Evolutionary conservation across 2,888 invertebrate genomes (phyloP), one percentile per base, ranked within the genome.

Genomic region (Oxystoma pomonae): DNA sequence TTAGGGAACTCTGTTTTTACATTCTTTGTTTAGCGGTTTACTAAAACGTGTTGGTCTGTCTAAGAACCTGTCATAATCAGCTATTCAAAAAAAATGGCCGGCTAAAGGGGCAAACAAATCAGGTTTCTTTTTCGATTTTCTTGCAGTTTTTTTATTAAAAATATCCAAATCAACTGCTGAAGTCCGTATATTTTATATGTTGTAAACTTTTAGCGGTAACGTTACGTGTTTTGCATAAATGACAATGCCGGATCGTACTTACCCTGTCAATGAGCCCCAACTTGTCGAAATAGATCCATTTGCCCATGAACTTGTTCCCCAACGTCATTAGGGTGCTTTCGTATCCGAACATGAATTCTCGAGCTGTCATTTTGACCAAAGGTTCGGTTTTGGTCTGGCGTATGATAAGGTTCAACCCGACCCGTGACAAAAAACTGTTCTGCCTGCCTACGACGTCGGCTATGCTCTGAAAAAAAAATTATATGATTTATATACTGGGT

Each of bases 291-390:
- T 86, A 88, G 61, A 94, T 92, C 90, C 94, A 94, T 12, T 87
- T 86, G 0, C 93, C 91, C 81, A 94, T 80, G 71, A 94, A 85
- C 17, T 88, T 89, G 77, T 94, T 92, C 0, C 94, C 94, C 60
- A 95, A 77, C 1, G 90, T 90, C 79, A 95, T 89, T 63, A 95
- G 81, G 1, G 90, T 83, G n/a, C 92, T 91, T 69, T 89, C 81
- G 80, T 91, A 93, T 0, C 94, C 94, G 81, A 94, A 94, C 91
- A 95, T 92, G 78, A 94, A 92, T 77, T 94, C 93, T 66, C 80
- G 86, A 0, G 94, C 94, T 0, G 92, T 92, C 89, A 93, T 92
- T 73, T 84, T 81, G 1, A 90, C 87, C 18, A 95, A 81, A 0
- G 94, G 92, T 69, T 86, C 81, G 1, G 88, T 84, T 49, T 88